Evolutionary conservation across 2,113 vertebrate species (phyloP).

Genomic region (Laticauda laticaudata): DNA sequence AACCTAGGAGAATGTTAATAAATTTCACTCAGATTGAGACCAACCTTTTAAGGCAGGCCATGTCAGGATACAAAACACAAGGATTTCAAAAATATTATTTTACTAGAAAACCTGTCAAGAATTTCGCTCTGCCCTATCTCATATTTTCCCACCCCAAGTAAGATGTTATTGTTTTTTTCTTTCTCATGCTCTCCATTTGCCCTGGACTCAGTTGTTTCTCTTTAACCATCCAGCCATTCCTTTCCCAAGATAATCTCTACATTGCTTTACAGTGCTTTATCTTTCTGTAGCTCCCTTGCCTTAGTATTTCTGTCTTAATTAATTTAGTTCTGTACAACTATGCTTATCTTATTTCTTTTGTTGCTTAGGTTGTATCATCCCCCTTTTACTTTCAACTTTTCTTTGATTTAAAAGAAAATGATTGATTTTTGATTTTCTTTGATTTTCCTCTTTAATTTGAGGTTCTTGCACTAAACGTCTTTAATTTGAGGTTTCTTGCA

Average conservation of each 20-base stretch:
- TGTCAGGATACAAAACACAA: background rate
- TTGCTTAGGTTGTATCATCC: background rate
- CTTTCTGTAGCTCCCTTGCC: background rate
- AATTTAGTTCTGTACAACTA: background rate
- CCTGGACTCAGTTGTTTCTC: background rate
- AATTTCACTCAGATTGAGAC: no score
- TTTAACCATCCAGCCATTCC: background rate
- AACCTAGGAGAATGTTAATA: background rate
- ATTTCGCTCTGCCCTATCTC: background rate
- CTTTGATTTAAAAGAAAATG: background rate
- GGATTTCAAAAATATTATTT: background rate
- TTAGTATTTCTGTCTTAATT: background rate
- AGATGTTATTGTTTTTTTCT: background rate
- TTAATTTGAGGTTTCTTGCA: background rate
- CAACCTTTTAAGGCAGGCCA: no score
- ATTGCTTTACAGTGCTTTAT: background rate
- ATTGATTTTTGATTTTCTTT: no score
- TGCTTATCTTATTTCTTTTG: background rate
- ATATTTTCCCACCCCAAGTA: background rate
- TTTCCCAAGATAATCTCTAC: background rate
- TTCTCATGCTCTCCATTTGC: background rate
- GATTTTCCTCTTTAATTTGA: no score
- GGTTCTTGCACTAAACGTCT: no score
- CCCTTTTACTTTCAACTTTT: background rate
- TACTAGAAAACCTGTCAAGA: background rate